Evolutionary conservation across 2,113 vertebrate genomes (phyloP).

Genomic region (Suncus etruscus): DNA sequence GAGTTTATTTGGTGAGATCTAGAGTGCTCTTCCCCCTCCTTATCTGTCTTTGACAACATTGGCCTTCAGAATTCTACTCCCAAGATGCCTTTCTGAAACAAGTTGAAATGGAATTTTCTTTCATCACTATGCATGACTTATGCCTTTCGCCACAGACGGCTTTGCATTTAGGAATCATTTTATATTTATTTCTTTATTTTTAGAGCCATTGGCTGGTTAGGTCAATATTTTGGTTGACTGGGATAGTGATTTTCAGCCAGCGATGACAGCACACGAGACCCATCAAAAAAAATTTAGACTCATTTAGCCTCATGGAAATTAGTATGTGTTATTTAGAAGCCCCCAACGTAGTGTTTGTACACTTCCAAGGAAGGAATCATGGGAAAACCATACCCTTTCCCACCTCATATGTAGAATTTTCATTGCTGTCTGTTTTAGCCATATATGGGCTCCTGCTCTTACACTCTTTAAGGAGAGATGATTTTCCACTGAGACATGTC

Average conservation of each 20-base stretch:
- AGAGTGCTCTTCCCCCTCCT: not conserved
- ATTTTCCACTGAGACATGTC: not conserved
- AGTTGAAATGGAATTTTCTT: not conserved
- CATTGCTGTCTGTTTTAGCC: not conserved
- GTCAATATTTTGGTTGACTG: not conserved
- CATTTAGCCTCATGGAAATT: not conserved
- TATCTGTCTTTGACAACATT: not conserved
- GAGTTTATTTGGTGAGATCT: not conserved
- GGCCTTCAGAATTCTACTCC: not conserved
- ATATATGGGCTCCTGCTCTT: not conserved
- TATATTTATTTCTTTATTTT: not conserved
- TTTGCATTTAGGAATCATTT: not conserved
- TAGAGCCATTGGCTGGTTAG: not conserved
- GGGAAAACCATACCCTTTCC: fast-evolving
- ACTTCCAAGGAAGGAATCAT: fast-evolving
- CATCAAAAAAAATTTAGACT: not conserved
- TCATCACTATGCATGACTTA: no score
- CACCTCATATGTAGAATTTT: not conserved
- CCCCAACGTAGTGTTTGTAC: not conserved
- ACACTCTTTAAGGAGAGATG: not conserved
- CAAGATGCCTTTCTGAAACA: not conserved
- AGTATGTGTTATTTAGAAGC: not conserved
- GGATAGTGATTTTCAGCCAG: not conserved
- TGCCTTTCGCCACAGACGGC: no score
- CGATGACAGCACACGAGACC: not conserved